Percentiles rank a stretch among this genome's conserved stretches.
Conservation (phyloP, 2,888 invertebrate genomes). For the Aphidius colemani region DNA sequence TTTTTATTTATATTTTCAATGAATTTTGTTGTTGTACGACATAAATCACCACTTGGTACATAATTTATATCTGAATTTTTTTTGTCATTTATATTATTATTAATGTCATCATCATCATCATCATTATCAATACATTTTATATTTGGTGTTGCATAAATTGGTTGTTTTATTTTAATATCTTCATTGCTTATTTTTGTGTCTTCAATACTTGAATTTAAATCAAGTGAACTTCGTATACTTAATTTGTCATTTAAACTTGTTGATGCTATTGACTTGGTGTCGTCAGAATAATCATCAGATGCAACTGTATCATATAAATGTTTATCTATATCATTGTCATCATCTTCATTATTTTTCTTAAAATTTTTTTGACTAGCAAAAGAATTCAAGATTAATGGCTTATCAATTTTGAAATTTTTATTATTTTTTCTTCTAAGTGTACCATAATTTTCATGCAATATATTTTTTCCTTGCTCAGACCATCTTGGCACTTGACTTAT, state of each 20-base stretch:
- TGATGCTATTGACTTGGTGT: slow-evolving; percentile 15
- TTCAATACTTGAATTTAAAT: no score
- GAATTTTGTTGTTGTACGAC: slow-evolving; percentile 50
- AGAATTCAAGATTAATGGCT: slow-evolving; percentile 44
- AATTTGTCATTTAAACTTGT: slow-evolving; percentile 7
- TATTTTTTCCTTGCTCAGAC: slow-evolving; percentile 41
- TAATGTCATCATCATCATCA: neutral
- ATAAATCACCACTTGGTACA: slow-evolving; percentile 52
- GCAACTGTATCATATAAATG: slow-evolving; percentile 42
- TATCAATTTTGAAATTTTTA: slow-evolving; percentile 24
- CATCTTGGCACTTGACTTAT: slow-evolving; percentile 47
- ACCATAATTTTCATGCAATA: slow-evolving; percentile 49
- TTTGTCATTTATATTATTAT: slow-evolving; percentile 23
- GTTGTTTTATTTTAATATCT: slow-evolving; percentile 32
- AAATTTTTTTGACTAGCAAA: slow-evolving; percentile 39
- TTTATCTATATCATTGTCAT: slow-evolving; percentile 25
- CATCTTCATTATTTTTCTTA: slow-evolving; percentile 22
- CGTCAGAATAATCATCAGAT: slow-evolving; percentile 29
- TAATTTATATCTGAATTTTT: slow-evolving; percentile 43
- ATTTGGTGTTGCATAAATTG: slow-evolving; percentile 51
- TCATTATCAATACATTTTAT: slow-evolving; percentile 30
- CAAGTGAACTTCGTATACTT: no score
- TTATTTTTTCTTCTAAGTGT: slow-evolving; percentile 39
- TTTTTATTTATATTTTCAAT: slow-evolving; percentile 55
- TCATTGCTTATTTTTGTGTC: no score